Evolutionary conservation across 2,113 vertebrate species (phyloP).

Genomic region (Macquaria australasica): DNA sequence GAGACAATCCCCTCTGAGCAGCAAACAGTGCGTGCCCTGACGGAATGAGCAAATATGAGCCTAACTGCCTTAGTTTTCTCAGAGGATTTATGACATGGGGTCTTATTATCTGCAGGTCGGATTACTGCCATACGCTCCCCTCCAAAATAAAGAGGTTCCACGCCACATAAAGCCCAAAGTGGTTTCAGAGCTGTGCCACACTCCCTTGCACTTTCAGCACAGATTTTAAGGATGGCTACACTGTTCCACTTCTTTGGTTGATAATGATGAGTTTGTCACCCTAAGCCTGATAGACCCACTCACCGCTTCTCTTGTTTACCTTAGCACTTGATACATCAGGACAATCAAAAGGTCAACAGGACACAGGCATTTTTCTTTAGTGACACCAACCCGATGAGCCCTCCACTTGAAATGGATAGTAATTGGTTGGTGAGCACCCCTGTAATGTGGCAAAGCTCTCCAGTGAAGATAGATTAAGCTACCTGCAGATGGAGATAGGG

Average conservation of each 20-base stretch:
- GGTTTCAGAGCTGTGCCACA: slow-evolving; percentile 57
- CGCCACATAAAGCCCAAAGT: slow-evolving; percentile 74
- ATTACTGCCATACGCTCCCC: slow-evolving; percentile 65
- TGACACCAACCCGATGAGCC: slow-evolving; percentile 39
- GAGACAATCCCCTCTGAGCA: slow-evolving; percentile 59
- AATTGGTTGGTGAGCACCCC: slow-evolving; percentile 64
- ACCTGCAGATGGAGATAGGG: slow-evolving; percentile 61
- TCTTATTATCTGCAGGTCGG: slow-evolving; percentile 75
- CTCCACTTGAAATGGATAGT: slow-evolving; percentile 66
- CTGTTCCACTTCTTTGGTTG: slow-evolving; percentile 54
- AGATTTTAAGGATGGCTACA: slow-evolving; percentile 64
- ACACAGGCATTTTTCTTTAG: slow-evolving; percentile 24
- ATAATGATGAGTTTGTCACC: slow-evolving; percentile 56
- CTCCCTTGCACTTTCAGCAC: slow-evolving; percentile 44
- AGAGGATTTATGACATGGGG: slow-evolving; percentile 71
- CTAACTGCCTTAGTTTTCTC: slow-evolving; percentile 71
- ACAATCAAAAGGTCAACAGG: slow-evolving; percentile 73
- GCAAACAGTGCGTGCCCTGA: slow-evolving; percentile 67
- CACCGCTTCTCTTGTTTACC: slow-evolving; percentile 50
- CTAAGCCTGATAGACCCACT: slow-evolving; percentile 39
- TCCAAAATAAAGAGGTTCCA: slow-evolving; percentile 69
- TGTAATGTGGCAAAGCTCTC: slow-evolving; percentile 53
- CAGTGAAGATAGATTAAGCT: slow-evolving; percentile 58
- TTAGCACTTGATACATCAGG: slow-evolving; percentile 55
- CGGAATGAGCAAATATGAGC: slow-evolving; percentile 69